Conservation (phyloP, 2,113 vertebrate species). For the Pelusios castaneus region DNA sequence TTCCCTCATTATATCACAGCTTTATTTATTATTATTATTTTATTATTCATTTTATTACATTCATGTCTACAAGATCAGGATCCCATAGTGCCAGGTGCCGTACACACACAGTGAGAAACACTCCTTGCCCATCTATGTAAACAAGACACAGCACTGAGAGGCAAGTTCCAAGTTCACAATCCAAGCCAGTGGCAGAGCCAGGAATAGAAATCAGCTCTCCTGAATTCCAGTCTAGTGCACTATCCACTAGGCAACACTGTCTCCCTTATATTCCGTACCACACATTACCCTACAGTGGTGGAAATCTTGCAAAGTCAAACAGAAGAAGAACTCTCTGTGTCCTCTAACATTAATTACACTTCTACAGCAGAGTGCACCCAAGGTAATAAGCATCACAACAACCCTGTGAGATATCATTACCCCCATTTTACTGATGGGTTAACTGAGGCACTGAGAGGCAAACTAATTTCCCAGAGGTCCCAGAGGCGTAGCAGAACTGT, state of each 20-base stretch:
- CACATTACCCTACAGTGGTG: accelerated
- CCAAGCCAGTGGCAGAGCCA: neutral
- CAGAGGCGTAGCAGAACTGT: neutral
- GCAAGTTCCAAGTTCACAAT: accelerated
- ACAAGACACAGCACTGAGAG: neutral
- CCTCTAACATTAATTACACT: conserved; percentile 11
- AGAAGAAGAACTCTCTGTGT: neutral
- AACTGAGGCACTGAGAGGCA: neutral
- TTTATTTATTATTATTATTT: conserved; percentile 6
- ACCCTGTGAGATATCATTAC: neutral
- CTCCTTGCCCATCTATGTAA: neutral
- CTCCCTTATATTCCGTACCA: neutral
- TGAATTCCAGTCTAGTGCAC: neutral
- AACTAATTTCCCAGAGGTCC: neutral
- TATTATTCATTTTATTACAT: neutral
- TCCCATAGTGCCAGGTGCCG: neutral
- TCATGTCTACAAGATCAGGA: neutral
- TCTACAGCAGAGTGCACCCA: conserved; percentile 11
- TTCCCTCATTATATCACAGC: neutral
- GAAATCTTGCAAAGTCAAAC: neutral
- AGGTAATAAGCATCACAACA: neutral
- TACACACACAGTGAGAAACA: neutral
- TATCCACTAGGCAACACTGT: neutral
- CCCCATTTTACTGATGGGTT: neutral
- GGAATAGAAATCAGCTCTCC: neutral